A percentile compares a stretch with the other conserved stretches of the same genome.
Evolutionary conservation across 2,113 vertebrate species (phyloP).

Genomic region (Anolis sagrei): DNA sequence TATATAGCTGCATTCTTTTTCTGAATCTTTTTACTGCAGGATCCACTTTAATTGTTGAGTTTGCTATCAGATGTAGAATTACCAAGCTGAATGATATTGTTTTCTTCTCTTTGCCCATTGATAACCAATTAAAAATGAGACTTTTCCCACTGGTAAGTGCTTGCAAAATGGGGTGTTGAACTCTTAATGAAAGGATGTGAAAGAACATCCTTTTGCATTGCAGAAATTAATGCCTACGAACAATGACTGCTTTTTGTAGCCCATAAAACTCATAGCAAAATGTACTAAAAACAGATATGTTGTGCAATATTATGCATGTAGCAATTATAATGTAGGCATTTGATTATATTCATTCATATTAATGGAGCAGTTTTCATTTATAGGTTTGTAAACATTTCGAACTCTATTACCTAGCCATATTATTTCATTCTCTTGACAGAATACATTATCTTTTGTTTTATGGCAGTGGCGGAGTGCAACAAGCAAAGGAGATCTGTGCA

Average conservation of each 20-base stretch:
- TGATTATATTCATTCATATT: conserved; percentile 74
- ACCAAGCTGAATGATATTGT: not conserved
- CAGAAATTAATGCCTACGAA: conserved; percentile 56
- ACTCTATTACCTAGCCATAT: conserved; percentile 70
- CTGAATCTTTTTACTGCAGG: not conserved
- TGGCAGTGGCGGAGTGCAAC: conserved; percentile 41
- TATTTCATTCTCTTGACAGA: conserved; percentile 72
- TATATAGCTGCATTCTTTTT: not conserved
- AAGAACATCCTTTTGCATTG: conserved; percentile 44
- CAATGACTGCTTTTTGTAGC: conserved; percentile 48
- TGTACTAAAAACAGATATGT: conserved; percentile 66
- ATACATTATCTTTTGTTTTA: conserved; percentile 71
- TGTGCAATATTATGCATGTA: conserved; percentile 62
- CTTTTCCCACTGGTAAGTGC: not conserved
- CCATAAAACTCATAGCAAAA: conserved; percentile 66
- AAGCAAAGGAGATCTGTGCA: conserved; percentile 46
- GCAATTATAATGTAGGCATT: conserved; percentile 71
- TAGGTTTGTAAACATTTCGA: conserved; percentile 77
- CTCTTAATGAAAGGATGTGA: conserved; percentile 48
- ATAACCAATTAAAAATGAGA: conserved; percentile 34
- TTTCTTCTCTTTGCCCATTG: not conserved
- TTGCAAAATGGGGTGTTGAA: conserved; percentile 22
- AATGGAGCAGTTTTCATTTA: conserved; percentile 71
- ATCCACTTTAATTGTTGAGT: not conserved
- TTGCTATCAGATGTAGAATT: not conserved